Percentiles rank a stretch among this genome's conserved stretches.
phyloP scores from a whole-genome alignment of 2,888 invertebrate genomes.

The Leucophenga montana region DNA sequence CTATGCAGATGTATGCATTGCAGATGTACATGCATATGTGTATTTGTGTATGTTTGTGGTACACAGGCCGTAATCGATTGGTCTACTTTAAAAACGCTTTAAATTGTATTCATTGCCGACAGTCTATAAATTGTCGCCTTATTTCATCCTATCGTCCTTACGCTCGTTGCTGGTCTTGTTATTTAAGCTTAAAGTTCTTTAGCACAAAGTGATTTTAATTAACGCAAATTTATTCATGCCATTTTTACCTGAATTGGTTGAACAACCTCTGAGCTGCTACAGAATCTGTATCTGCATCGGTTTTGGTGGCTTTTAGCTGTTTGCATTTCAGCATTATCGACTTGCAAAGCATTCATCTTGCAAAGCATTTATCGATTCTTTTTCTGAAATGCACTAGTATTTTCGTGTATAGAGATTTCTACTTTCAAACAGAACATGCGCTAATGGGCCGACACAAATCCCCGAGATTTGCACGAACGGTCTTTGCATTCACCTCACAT shows the following conservation, averaged over 20 bases:
- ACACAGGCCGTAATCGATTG: not conserved
- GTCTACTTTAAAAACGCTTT: conserved; percentile 3
- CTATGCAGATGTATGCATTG: not conserved
- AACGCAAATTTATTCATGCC: conserved; percentile 12
- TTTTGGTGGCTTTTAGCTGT: no score
- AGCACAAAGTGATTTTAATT: conserved; percentile 14
- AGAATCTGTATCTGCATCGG: no score
- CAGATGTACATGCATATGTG: not conserved
- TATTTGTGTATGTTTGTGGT: not conserved
- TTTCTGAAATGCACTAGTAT: no score
- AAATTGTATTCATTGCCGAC: conserved; percentile 1
- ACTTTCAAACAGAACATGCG: no score
- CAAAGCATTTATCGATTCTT: no score
- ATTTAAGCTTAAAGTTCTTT: not conserved
- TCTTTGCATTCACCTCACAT: no score
- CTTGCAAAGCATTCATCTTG: no score
- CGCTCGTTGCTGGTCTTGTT: not conserved
- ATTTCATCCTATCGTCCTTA: not conserved
- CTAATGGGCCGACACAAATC: no score
- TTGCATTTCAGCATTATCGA: no score
- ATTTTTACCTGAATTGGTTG: not conserved
- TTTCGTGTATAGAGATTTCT: no score
- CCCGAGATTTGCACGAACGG: no score
- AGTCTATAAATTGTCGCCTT: not conserved
- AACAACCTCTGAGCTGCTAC: not conserved